Base-by-base conservation (phyloP, 2,888 invertebrate genomes). In the Mongoloraphidia duomilia region DNA sequence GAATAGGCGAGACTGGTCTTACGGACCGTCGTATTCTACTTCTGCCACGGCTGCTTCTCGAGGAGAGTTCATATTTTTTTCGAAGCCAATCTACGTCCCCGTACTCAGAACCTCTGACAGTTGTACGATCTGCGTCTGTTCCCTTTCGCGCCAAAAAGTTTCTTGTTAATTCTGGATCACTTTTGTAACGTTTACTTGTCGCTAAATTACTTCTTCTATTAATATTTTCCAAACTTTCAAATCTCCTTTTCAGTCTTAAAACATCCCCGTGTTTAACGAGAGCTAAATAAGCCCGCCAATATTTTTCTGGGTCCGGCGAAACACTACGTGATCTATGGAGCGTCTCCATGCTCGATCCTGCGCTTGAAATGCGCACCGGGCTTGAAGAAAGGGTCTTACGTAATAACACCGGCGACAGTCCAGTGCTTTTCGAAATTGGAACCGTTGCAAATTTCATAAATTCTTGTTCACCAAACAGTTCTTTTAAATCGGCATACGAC, bases 231-330 rank as follows among this genome's bases (percentile, higher is more conserved):
- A 77, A 71, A 56, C 79, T 77, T 65, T 90, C 89, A 61, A 89
- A 90, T 56, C 81, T 83, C 50, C 81, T 76, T 55, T 80, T 80
- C n/a, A 90, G 74, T 61, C 82, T 79, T 47, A 76, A 77, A 26
- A 91, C 89, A 62, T 86, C 85, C 11, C 87, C 88, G 47, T 80
- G 77, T 59, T 81, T 82, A 47, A 82, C 78, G 58, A 83, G 73
- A 56, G 80, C 79, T 59, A 84, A 66, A 63, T 82, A 82, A 42
- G 79, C 76, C 49, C 77, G 75, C 67, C 80, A 82, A 56, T 79
- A 78, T 58, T 78, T 76, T 60, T 82, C 82, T 51, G 78, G 79
- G 63, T 82, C 83, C 53, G 85, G 85, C 49, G 86, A 85, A 50
- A 76, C 71, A 61, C 83, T 84, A 53, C 84, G 77, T 61, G 82